Percentiles rank a stretch among this genome's conserved stretches.
phyloP scores from a whole-genome alignment of 1,140 invertebrate genomes.

The Bombus confusus region DNA sequence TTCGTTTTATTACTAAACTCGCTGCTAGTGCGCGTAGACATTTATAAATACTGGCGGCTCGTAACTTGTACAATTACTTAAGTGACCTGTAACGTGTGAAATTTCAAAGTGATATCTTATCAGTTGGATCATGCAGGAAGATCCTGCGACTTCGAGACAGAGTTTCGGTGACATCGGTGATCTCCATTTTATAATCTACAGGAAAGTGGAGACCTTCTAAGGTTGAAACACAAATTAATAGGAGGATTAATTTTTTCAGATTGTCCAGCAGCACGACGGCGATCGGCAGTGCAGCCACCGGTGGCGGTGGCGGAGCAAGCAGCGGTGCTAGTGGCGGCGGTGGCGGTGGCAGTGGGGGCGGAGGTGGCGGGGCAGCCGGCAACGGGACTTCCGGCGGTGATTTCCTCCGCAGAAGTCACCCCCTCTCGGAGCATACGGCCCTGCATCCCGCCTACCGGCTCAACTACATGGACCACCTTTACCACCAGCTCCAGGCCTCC shows the following conservation, averaged over 20 bases:
- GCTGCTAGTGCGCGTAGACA: too few species aligned
- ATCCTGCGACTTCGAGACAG: too few species aligned
- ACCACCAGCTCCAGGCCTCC: conserved; percentile 82
- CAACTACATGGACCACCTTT: conserved; percentile 83
- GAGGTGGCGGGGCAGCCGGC: conserved; percentile 71
- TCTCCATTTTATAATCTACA: too few species aligned
- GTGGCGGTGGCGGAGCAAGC: conserved; percentile 71
- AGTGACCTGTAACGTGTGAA: too few species aligned
- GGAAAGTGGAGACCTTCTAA: too few species aligned
- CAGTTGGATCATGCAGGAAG: too few species aligned
- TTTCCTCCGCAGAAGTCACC: conserved; percentile 81
- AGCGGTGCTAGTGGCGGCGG: conserved; percentile 67
- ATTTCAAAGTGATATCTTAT: too few species aligned
- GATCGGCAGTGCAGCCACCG: conserved; percentile 76
- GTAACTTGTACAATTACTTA: too few species aligned
- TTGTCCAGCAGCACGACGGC: conserved; percentile 79
- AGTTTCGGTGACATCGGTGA: too few species aligned
- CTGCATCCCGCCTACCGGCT: conserved; percentile 81
- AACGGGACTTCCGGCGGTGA: conserved; percentile 79
- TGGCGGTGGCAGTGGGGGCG: conserved; percentile 70
- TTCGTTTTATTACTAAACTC: too few species aligned
- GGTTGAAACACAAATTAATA: too few species aligned
- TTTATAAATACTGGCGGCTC: too few species aligned
- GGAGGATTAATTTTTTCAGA: conserved; percentile 67
- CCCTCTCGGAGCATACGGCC: conserved; percentile 80